These are phyloP conservation scores for Dermatemys mawii DNA, from an alignment of 2,113 vertebrate genomes.

Conservation along the genomic window DNA sequence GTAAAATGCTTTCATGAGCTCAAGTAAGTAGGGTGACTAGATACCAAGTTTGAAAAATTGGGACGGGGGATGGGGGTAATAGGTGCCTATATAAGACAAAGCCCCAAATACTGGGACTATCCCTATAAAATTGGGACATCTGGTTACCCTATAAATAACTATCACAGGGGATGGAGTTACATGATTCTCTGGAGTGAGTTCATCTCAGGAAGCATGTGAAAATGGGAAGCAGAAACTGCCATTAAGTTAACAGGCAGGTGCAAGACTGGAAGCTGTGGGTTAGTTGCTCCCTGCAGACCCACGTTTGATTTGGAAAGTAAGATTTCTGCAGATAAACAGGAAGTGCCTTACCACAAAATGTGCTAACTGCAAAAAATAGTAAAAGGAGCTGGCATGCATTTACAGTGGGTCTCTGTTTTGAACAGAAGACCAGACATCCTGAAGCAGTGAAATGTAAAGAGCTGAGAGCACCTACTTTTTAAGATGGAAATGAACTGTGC, in stretches of 20 bases:
- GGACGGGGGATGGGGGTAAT: not conserved
- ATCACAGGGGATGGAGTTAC: not conserved
- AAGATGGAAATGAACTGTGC: not conserved
- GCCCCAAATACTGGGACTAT: not conserved
- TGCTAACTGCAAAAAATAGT: not conserved
- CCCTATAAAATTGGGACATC: not conserved
- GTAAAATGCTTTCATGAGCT: not conserved
- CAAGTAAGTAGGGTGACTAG: not conserved
- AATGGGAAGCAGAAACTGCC: not conserved
- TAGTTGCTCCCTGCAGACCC: not conserved
- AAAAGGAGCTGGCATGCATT: not conserved
- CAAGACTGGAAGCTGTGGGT: not conserved
- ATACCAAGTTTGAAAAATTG: not conserved
- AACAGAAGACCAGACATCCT: not conserved
- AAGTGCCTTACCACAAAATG: not conserved
- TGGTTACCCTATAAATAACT: not conserved
- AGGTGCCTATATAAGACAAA: not conserved
- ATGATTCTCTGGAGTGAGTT: not conserved
- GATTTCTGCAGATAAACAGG: constrained; percentile 31
- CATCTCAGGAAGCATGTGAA: not conserved
- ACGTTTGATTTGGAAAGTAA: not conserved
- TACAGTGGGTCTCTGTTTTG: not conserved
- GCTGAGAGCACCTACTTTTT: not conserved
- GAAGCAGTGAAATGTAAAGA: not conserved
- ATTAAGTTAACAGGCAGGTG: not conserved